phyloP scores from a whole-genome alignment of 2,797 vertebrate species.

The Pteropus rufus region DNA sequence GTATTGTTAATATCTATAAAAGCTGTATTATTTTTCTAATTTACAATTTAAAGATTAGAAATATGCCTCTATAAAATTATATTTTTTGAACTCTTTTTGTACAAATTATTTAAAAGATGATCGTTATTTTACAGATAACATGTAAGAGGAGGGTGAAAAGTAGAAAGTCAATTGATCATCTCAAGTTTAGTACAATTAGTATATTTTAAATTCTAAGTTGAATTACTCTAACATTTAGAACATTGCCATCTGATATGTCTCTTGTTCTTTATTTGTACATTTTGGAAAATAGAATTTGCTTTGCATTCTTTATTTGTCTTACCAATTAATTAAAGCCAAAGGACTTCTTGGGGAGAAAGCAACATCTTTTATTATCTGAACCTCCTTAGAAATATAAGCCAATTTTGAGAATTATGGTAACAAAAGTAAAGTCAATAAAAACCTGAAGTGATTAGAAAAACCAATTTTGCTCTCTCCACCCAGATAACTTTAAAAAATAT shows the following conservation, averaged over 20 bases:
- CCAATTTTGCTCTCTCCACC: not conserved
- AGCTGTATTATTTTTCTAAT: not conserved
- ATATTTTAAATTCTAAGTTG: not conserved
- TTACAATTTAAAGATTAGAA: not conserved
- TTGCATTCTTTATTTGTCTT: not conserved
- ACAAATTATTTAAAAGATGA: not conserved
- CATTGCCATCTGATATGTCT: not conserved
- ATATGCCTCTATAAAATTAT: not conserved
- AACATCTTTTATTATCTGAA: not conserved
- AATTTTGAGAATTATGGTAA: not conserved
- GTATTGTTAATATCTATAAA: not conserved
- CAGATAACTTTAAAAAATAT: not conserved
- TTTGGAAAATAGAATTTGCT: not conserved
- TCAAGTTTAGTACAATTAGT: not conserved
- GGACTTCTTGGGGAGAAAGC: not conserved
- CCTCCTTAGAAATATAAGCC: not conserved
- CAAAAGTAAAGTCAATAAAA: constrained; percentile 32
- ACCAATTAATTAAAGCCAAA: constrained; percentile 22
- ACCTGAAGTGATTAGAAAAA: not conserved
- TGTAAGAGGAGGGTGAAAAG: not conserved
- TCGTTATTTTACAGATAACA: not conserved
- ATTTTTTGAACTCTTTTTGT: not conserved
- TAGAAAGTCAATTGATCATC: not conserved
- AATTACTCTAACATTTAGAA: not conserved
- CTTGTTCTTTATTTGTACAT: not conserved